Evolutionary conservation across 1,140 invertebrate species (phyloP), one percentile per base, ranked within the genome.

Genomic region (Vanessa atalanta): DNA sequence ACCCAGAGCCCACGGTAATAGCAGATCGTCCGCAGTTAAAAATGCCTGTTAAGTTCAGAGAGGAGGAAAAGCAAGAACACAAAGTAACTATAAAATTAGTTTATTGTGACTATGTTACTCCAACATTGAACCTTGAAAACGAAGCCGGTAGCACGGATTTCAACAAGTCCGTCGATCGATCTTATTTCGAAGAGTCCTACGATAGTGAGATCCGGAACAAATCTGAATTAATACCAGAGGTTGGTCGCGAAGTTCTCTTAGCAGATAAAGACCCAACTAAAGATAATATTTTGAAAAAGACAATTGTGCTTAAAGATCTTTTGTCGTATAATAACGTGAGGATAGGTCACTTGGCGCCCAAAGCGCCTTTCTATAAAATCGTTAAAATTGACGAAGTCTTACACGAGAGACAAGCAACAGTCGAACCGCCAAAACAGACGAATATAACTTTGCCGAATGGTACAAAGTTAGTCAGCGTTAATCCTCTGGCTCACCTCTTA

Each of bases 321-420:
- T 64, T 79, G 15, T 67, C 72, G 13, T 80, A 79, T 12, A 76
- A 84, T 12, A 77, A 83, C 5, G 75, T 90, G 4, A 72, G 70
- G 9, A 90, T 91, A 16, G 89, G 82, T 0, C 86, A 88, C 65
- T 65, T 91, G 31, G 68, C 81, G 16, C 79, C 88, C 0, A 55
- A 89, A 77, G 88, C 88, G 2, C 90, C 90, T 0, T 92, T 69
- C 65, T 91, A 83, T 73, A 91, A 89, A 67, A 91, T 91, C 12
- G 81, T 90, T 0, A 89, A 85, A 75, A 79, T 92, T 0, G 75
- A 84, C 26, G 82, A 89, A 6, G 70, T 85, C 51, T 0, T 74
- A 47, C 26, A 76, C 69, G 11, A 76, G 50, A 72, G 72, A 76
- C 14, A 65, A 13, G 14, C 23, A 47, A 60, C 73, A 8, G 70